Evolutionary conservation across 2,797 vertebrate genomes (phyloP), one percentile per base, ranked within the genome.

Genomic region (Gambusia yucatana): DNA sequence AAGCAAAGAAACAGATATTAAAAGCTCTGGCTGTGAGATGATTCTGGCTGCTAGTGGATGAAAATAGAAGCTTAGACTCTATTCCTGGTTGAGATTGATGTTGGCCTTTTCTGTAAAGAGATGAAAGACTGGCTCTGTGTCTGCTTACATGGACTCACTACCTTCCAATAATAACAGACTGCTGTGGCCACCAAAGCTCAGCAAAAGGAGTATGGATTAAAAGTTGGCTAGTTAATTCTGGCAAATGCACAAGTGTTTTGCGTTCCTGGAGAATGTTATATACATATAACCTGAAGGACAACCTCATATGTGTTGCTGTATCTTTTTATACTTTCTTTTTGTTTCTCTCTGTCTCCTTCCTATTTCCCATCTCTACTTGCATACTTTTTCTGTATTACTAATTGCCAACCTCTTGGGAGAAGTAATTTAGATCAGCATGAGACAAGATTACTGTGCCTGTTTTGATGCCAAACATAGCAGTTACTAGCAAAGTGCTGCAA

Each of bases 31-130:
- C 74, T 87, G 87, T 83, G 84, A 85, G 77, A 84, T 82, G 77
- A 71, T 81, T 89, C 78, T 89, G 84, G 83, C 84, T 84, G 85
- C 75, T 79, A 82, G 79, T 72, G 63, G 90, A 93, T 50, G 14
- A 84, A 93, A 94, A 93, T 93, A 93, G 90, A 82, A 79, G 78
- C 80, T 83, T 72, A 81, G 72, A 78, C 88, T 77, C 87, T 93
- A 91, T 92, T 94, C 82, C 82, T 89, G 82, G 82, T 82, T 82
- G 61, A 75, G 84, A 89, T 72, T 76, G 88, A 90, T 84, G 71
- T 72, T 33, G 55, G n/a, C 73, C 41, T 30, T 80, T 78, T 80
- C 85, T 79, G 78, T 83, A 83, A 74, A 88, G 83, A 89, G 80
- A 90, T 88, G 87, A 92, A 87, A 88, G 84, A 28, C 80, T 87